These are phyloP conservation scores for Aproaerema taeniolella DNA, from an alignment of 2,888 invertebrate genomes.

Conservation along the genomic window DNA sequence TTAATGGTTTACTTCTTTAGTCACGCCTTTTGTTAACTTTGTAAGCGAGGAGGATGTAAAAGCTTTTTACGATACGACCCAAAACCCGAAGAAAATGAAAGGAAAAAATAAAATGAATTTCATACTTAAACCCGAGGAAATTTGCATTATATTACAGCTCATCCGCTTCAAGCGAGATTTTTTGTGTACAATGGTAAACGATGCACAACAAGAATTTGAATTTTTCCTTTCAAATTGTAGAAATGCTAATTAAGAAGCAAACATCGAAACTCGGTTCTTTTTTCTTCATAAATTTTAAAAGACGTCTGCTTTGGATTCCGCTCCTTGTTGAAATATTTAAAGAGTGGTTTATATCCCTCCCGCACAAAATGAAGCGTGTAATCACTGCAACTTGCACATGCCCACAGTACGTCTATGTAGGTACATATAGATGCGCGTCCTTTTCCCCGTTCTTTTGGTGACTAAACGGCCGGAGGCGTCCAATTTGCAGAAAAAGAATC, in stretches of 20 bases:
- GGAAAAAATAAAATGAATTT: conserved; percentile 58
- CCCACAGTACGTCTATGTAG: too few relatives aligned
- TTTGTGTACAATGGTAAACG: conserved; percentile 51
- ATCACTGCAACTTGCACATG: conserved; percentile 40
- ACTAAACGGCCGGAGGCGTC: conserved; percentile 67
- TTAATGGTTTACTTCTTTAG: conserved; percentile 44
- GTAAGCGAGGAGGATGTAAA: conserved; percentile 58
- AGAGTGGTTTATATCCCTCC: conserved; percentile 22
- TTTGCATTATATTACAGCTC: conserved; percentile 69
- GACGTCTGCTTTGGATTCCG: neutral
- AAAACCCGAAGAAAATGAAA: conserved; percentile 47
- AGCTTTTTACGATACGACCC: conserved; percentile 56
- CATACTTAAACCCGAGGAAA: conserved; percentile 56
- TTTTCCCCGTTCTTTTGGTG: conserved; percentile 49
- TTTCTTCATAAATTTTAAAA: neutral
- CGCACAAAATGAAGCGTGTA: conserved; percentile 59
- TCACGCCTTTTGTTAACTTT: conserved; percentile 56
- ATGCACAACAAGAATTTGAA: conserved; percentile 50
- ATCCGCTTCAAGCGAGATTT: conserved; percentile 37
- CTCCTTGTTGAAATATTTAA: neutral
- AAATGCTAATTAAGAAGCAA: conserved; percentile 44
- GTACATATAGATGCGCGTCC: conserved; percentile 28
- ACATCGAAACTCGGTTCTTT: conserved; percentile 17
- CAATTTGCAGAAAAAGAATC: conserved; percentile 74
- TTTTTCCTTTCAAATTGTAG: conserved; percentile 36